Percentiles rank a stretch among this genome's conserved stretches.
These are phyloP conservation scores for Priocnemis perturbator DNA, from an alignment of 2,888 invertebrate species.

Conservation along the genomic window DNA sequence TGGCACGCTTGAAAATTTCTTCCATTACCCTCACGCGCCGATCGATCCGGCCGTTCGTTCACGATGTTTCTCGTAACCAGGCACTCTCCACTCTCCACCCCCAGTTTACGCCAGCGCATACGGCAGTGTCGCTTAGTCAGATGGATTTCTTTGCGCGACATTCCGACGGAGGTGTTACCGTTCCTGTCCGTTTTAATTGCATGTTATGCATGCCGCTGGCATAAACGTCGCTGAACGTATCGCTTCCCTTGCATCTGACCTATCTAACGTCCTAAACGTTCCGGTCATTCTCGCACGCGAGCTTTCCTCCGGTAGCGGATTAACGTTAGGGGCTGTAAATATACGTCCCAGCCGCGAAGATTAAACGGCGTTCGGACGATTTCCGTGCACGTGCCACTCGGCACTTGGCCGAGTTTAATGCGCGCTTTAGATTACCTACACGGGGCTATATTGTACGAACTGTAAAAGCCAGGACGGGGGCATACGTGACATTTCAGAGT, in stretches of 20 bases:
- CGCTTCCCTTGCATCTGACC: not conserved
- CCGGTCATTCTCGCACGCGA: slow-evolving; percentile 7
- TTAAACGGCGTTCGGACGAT: slow-evolving; percentile 43
- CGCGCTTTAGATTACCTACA: slow-evolving; percentile 40
- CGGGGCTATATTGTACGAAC: slow-evolving; percentile 28
- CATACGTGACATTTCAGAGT: slow-evolving; percentile 46
- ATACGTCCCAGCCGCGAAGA: slow-evolving; percentile 3
- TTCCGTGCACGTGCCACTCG: slow-evolving; percentile 41
- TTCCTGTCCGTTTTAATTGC: too few species aligned
- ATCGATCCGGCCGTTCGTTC: not conserved
- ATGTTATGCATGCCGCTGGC: too few species aligned
- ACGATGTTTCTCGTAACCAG: not conserved
- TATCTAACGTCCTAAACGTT: not conserved
- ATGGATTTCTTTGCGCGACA: not conserved
- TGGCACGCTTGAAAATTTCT: not conserved
- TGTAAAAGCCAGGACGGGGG: slow-evolving; percentile 22
- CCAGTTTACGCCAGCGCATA: too few species aligned
- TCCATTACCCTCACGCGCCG: not conserved
- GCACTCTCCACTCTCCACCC: not conserved
- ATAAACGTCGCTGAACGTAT: too few species aligned
- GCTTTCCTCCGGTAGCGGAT: slow-evolving; percentile 16
- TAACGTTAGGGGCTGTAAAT: slow-evolving; percentile 5
- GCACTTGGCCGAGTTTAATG: slow-evolving; percentile 48
- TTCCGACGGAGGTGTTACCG: too few species aligned
- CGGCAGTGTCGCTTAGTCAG: too few species aligned